These are phyloP conservation scores for Percina caprodes DNA, from an alignment of 2,113 vertebrate genomes.

Conservation along the genomic window DNA sequence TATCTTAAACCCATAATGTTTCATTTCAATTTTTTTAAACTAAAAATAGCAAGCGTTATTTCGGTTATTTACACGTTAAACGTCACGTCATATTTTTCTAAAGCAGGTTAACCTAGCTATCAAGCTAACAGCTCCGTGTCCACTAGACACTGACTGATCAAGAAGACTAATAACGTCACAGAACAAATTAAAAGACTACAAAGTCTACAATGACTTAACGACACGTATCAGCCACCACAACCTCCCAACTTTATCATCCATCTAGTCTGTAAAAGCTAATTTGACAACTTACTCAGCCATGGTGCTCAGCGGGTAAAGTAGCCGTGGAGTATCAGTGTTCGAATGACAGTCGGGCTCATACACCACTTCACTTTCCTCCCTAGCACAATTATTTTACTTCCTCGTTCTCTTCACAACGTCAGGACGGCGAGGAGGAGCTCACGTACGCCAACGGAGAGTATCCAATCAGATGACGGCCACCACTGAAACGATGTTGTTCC, in stretches of 20 bases:
- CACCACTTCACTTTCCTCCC: slow-evolving; percentile 1
- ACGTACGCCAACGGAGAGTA: neutral
- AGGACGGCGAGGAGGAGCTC: neutral
- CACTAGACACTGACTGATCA: neutral
- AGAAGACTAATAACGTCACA: neutral
- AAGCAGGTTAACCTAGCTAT: slow-evolving; percentile 27
- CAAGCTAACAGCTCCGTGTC: slow-evolving; percentile 13
- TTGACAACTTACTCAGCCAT: slow-evolving; percentile 82
- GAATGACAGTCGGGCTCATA: slow-evolving; percentile 36
- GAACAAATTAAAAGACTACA: neutral
- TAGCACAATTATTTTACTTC: slow-evolving; percentile 68
- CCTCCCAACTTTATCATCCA: neutral
- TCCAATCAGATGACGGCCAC: slow-evolving; percentile 37
- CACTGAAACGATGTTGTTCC: neutral
- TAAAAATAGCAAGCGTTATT: neutral
- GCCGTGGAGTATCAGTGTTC: slow-evolving; percentile 13
- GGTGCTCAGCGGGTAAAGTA: slow-evolving; percentile 22
- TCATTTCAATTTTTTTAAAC: too few species aligned
- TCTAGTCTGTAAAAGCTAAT: neutral
- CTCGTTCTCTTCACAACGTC: slow-evolving; percentile 56
- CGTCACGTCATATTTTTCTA: neutral
- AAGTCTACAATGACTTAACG: neutral
- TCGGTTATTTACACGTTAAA: neutral
- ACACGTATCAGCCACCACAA: accelerated
- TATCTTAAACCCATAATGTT: too few species aligned